Evolutionary conservation across 2,888 invertebrate genomes (phyloP).

Genomic region (Dicycla oo): DNA sequence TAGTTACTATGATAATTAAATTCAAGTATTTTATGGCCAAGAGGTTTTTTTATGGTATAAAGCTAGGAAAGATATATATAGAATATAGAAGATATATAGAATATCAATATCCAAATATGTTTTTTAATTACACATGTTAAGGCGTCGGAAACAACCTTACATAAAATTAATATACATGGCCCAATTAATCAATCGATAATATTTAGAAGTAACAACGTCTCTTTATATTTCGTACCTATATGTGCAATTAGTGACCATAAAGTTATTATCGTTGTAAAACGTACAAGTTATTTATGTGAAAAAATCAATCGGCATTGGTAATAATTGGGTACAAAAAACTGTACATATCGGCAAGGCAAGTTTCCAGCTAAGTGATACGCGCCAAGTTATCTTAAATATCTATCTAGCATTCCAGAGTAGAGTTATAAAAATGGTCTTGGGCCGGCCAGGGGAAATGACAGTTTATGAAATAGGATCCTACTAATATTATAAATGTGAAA

Average conservation of each 20-base stretch:
- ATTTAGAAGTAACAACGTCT: background rate
- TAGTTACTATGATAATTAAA: no score
- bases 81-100: no score
- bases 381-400: background rate
- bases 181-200: conserved; percentile 21
- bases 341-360: background rate
- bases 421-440: background rate
- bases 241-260: conserved; percentile 45
- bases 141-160: conserved; percentile 19
- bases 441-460: no score
- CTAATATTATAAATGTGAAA: no score
- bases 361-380: conserved; percentile 2
- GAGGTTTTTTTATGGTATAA: no score
- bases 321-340: conserved; percentile 10
- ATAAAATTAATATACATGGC: conserved; percentile 6
- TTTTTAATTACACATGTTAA: conserved; percentile 13
- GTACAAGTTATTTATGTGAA: conserved; percentile 2
- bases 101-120: background rate
- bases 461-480: no score
- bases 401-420: background rate
- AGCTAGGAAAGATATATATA: conserved; percentile 26
- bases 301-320: conserved; percentile 31
- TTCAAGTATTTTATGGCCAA: no score
- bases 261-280: conserved; percentile 29
- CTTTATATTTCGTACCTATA: background rate